A percentile compares a stretch with the other conserved stretches of the same genome.
Evolutionary conservation across 2,113 vertebrate species (phyloP).

Genomic region (Mus spicilegus): DNA sequence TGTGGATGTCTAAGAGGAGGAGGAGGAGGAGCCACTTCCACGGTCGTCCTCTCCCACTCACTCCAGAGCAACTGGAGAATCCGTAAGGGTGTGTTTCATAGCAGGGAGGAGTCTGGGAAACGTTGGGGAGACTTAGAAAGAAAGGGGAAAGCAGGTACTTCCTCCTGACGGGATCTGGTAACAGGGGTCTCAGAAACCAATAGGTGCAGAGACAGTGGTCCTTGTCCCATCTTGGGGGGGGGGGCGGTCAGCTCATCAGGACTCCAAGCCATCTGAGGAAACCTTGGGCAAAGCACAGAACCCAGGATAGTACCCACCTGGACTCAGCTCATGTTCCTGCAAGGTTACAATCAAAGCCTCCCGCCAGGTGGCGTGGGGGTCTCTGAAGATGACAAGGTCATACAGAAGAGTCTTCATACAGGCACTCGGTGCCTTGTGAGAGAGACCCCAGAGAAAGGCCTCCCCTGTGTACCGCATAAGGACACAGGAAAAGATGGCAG

Average conservation of each 20-base stretch:
- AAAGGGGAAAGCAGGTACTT: neutral
- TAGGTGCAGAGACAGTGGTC: neutral
- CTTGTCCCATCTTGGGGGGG: no score
- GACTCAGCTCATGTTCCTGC: rapidly evolving
- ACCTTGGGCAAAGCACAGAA: neutral
- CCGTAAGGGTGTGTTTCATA: neutral
- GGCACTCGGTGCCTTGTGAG: neutral
- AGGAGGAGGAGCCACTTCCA: constrained; percentile 43
- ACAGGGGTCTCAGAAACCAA: neutral
- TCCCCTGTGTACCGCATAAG: neutral
- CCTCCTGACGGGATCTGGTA: neutral
- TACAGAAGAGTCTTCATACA: no score
- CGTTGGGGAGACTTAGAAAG: neutral
- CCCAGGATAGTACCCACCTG: neutral
- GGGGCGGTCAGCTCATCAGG: neutral
- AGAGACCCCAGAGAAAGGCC: neutral
- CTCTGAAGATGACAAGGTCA: neutral
- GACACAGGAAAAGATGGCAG: neutral
- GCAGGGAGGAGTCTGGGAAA: rapidly evolving
- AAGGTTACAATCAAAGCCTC: neutral
- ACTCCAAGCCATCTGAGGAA: neutral
- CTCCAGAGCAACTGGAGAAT: neutral
- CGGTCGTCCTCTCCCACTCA: constrained; percentile 18
- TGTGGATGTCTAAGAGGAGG: constrained; percentile 22
- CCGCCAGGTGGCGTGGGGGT: neutral